phyloP scores from a whole-genome alignment of 2,888 invertebrate genomes.

The Podotricha telesiphe region DNA sequence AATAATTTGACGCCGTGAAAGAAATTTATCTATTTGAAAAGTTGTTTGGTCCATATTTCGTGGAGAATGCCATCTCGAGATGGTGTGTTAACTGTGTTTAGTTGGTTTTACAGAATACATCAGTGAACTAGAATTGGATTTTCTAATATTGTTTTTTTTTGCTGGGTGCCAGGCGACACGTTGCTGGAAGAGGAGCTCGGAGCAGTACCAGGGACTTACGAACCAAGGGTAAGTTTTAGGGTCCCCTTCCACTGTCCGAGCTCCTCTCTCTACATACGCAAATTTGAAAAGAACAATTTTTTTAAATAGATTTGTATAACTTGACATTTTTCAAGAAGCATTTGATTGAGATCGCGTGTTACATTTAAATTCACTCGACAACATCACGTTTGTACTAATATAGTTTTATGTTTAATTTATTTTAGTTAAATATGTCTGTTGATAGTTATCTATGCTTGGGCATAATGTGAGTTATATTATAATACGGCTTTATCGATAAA shows the following conservation, averaged over 20 bases:
- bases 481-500: conserved; percentile 58
- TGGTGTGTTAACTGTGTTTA: no score
- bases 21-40: neutral
- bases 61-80: neutral
- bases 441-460: conserved; percentile 50
- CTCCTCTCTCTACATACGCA: no score
- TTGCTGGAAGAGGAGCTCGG: no score
- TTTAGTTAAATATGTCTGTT: conserved; percentile 42
- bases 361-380: neutral
- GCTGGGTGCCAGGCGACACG: no score
- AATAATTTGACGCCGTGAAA: neutral
- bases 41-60: neutral
- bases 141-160: no score
- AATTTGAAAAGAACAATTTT: no score
- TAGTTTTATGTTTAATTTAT: conserved; percentile 47
- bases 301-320: neutral
- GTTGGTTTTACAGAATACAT: no score
- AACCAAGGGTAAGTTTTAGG: no score
- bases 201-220: no score
- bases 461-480: conserved; percentile 52
- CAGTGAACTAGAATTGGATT: no score
- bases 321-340: neutral
- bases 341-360: neutral
- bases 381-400: conserved; percentile 6
- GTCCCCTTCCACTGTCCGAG: no score